Evolutionary conservation across 2,797 vertebrate species (phyloP), one percentile per base, ranked within the genome.

Genomic region (Propithecus perrieri): DNA sequence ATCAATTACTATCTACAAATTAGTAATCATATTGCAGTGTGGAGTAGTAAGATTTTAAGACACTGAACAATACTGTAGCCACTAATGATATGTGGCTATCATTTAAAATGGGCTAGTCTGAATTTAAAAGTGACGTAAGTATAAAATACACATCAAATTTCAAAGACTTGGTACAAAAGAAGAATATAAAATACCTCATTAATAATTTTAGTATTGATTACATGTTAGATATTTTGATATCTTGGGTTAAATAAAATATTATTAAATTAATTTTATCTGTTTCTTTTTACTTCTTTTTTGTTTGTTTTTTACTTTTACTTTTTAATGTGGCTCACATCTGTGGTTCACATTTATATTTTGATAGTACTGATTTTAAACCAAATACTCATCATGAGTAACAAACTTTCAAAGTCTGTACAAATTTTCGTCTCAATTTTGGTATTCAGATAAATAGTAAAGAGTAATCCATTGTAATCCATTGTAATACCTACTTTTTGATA

Each of bases 211-310:
- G 67, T 67, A 46, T 18, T 55, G n/a, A 81, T 22, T n/a, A 92
- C 18, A 81, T 71, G 38, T 48, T 88, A 11, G 26, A 57, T 43
- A 85, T 65, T 85, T 78, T 78, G 18, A n/a, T 74, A 22, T 43
- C 55, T 43, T 79, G 38, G 8, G 55, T 72, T 80, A 96, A 61
- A 38, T 35, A 91, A 94, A 84, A 89, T 80, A 95, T 20, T 83
- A 85, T 67, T 91, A 69, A 72, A 91, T 90, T 83, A 94, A 86
- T 67, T 35, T 83, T 43, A 61, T 1, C 30, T 61, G 1, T 63
- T 71, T 59, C 18, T 7, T 94, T 75, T 43, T 35, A 80, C 13
- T 65, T 65, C 30, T 65, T 65, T n/a, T n/a, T 65, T 65, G 63
- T n/a, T 65, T 65, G 61, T 17, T 65, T 57, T 71, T 63, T 59